phyloP scores from a whole-genome alignment of 2,888 invertebrate genomes.

The Synanthedon tipuliformis region DNA sequence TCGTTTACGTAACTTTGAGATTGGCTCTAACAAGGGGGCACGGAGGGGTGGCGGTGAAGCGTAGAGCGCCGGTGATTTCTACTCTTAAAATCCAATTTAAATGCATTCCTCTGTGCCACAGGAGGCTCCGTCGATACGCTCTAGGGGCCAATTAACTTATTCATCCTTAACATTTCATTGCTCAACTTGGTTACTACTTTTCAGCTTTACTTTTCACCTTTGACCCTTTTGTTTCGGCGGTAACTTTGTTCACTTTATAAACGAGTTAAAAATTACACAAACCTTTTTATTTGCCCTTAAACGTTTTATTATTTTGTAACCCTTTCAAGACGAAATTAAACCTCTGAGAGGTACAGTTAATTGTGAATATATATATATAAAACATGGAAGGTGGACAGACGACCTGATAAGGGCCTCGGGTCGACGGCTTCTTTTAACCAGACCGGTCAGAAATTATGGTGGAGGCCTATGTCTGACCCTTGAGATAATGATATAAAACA shows the following conservation, averaged over 20 bases:
- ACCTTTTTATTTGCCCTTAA: too few relatives aligned
- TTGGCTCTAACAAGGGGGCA: conserved; percentile 66
- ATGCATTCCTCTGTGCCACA: conserved; percentile 70
- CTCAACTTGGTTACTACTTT: conserved; percentile 52
- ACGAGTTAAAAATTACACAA: not conserved
- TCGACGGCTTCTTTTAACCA: too few relatives aligned
- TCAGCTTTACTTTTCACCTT: conserved; percentile 26
- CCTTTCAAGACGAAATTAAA: too few relatives aligned
- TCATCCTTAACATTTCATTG: conserved; percentile 70
- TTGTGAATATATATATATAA: too few relatives aligned
- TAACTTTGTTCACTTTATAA: not conserved
- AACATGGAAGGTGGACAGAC: too few relatives aligned
- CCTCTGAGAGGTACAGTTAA: too few relatives aligned
- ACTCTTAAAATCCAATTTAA: conserved; percentile 71
- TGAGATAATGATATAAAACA: too few relatives aligned
- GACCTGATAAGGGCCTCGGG: too few relatives aligned
- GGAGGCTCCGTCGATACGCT: conserved; percentile 63
- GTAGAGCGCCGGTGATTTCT: conserved; percentile 62
- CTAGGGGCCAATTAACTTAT: conserved; percentile 68
- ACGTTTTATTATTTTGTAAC: too few relatives aligned
- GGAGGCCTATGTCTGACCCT: too few relatives aligned
- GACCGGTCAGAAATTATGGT: too few relatives aligned
- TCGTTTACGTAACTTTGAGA: conserved; percentile 69
- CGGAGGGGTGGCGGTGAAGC: conserved; percentile 26
- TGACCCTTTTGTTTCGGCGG: not conserved